These are phyloP conservation scores for Marronus borbonicus DNA, from an alignment of 2,888 invertebrate species.

Conservation along the genomic window DNA sequence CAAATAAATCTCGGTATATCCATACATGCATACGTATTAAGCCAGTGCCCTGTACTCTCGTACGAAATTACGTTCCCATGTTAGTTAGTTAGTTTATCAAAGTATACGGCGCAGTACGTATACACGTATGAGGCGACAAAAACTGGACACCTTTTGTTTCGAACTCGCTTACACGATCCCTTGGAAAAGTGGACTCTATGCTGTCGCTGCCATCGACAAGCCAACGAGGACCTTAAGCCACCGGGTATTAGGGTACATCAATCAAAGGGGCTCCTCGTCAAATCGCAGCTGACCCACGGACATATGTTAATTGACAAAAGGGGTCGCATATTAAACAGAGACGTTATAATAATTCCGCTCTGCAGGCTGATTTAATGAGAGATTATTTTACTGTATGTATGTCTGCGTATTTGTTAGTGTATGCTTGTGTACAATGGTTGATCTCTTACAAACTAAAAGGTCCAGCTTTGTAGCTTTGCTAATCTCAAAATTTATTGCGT, in stretches of 20 bases:
- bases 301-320: slow-evolving; percentile 63
- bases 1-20: slow-evolving; percentile 35
- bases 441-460: not conserved
- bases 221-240: slow-evolving; percentile 61
- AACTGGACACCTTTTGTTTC: slow-evolving; percentile 66
- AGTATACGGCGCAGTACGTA: slow-evolving; percentile 54
- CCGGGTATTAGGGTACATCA: slow-evolving; percentile 57
- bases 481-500: not conserved
- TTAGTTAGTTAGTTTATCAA: slow-evolving; percentile 52
- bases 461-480: not conserved
- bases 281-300: slow-evolving; percentile 60
- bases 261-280: slow-evolving; percentile 49
- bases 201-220: slow-evolving; percentile 54
- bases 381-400: slow-evolving; percentile 39
- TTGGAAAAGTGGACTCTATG: slow-evolving; percentile 59
- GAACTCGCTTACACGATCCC: slow-evolving; percentile 65
- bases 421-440: not conserved
- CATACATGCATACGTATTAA: slow-evolving; percentile 1
- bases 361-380: slow-evolving; percentile 51
- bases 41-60: slow-evolving; percentile 8
- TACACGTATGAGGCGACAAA: slow-evolving; percentile 58
- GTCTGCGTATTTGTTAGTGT: not conserved
- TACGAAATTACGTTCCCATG: slow-evolving; percentile 57
- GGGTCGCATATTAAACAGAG: slow-evolving; percentile 55
- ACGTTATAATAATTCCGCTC: slow-evolving; percentile 55